Evolutionary conservation across 2,797 vertebrate genomes (phyloP).

Genomic region (Falco rusticolus): DNA sequence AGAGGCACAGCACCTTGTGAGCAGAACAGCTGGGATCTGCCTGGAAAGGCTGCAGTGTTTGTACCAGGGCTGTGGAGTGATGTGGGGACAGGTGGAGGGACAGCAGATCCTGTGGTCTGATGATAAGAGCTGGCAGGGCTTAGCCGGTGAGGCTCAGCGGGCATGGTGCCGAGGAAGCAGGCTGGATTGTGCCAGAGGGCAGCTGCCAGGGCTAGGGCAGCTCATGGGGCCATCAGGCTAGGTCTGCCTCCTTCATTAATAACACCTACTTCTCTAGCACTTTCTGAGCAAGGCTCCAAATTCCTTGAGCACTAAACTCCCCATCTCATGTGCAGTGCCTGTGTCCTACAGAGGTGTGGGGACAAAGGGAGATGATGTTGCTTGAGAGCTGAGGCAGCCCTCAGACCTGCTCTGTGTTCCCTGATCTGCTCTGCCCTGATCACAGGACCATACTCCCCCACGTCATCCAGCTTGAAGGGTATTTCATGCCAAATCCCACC

Average conservation of each 20-base stretch:
- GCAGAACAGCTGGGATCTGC: not conserved
- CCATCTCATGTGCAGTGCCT: not conserved
- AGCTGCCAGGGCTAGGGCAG: not conserved
- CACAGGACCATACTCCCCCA: rapidly evolving
- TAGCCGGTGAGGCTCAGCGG: not conserved
- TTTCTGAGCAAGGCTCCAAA: not conserved
- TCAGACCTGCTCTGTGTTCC: not conserved
- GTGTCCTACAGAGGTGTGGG: not conserved
- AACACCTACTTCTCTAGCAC: not conserved
- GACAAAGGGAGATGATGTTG: not conserved
- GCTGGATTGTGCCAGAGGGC: not conserved
- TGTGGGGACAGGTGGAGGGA: not conserved
- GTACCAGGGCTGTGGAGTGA: not conserved
- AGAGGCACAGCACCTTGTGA: not conserved
- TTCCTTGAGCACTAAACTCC: not conserved
- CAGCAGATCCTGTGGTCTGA: not conserved
- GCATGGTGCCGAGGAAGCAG: not conserved
- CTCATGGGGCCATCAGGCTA: not conserved
- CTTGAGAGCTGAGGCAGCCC: not conserved
- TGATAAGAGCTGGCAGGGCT: not conserved
- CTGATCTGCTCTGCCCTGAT: not conserved
- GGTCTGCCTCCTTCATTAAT: not conserved
- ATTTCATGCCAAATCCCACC: not conserved
- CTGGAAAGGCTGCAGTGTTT: not conserved
- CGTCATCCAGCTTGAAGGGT: not conserved